Evolutionary conservation across 1,140 invertebrate genomes (phyloP), one percentile per base, ranked within the genome.

Genomic region (Drosophila sulfurigaster): DNA sequence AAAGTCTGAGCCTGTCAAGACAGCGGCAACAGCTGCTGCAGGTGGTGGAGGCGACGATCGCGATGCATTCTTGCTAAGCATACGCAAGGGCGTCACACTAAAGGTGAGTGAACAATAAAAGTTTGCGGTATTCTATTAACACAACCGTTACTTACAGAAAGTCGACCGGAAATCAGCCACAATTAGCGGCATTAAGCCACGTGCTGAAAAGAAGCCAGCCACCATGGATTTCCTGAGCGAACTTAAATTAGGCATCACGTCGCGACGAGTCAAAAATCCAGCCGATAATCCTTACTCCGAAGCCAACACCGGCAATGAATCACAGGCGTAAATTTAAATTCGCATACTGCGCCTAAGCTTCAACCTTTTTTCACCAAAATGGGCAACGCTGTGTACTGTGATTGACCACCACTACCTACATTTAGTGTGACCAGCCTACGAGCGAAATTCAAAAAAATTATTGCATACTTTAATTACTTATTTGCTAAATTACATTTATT

Each of bases 111-210:
- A 35, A 41, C 7, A 45, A 15, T 20, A 5, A 7, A 20, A 11
- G 25, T 11, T 15, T 25, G 1, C 4, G 28, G 8, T 25, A 10
- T 0, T 10, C 2, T 20, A 11, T 5, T 16, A 38, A 8, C 7
- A 43, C 30, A 4, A 25, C 6, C 5, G 32, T 58, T 58, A 20
- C 1, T 74, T 76, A 10, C 72, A 91, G 89, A 91, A 91, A 86
- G 77, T 91, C 7, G 70, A 91, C 38, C 67, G 83, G 16, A 91
- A 91, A 62, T 79, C 89, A 20, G 89, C 89, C 16, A 91, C 89
- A 13, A 89, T 91, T 38, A 91, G 89, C 15, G 89, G 85, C 1
- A 66, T 86, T 0, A 90, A 86, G 5, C 83, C 89, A 20, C 69
- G 85, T 4, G 73, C 77, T 1, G 89, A 91, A 48, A 73, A 71